phyloP scores from a whole-genome alignment of 2,888 invertebrate genomes.

The Brachyptera putata region DNA sequence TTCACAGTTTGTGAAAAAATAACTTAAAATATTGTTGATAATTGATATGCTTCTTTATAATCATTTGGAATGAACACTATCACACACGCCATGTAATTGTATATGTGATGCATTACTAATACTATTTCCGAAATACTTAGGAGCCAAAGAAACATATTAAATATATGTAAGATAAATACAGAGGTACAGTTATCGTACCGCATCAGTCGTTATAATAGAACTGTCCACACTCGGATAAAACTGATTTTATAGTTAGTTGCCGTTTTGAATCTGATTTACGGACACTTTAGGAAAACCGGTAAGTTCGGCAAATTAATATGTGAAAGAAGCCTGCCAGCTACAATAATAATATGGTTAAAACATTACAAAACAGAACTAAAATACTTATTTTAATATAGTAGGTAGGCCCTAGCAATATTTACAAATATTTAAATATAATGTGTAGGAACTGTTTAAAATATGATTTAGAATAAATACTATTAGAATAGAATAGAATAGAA shows the following conservation, averaged over 20 bases:
- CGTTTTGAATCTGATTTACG: no score
- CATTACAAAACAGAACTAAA: no score
- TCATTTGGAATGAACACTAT: conserved; percentile 22
- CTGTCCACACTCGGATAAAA: not conserved
- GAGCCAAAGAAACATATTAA: conserved; percentile 1
- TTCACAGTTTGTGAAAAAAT: conserved; percentile 25
- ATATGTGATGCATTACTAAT: conserved; percentile 15
- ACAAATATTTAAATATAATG: no score
- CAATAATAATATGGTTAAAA: no score
- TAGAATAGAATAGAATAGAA: no score
- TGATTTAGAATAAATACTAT: conserved; percentile 22
- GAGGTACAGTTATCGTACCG: not conserved
- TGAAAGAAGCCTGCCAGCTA: no score
- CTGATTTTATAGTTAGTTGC: no score
- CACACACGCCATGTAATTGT: not conserved
- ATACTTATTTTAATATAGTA: no score
- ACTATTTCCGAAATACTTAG: conserved; percentile 18
- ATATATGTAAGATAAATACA: conserved; percentile 11
- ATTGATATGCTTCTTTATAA: conserved; percentile 25
- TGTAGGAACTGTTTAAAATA: conserved; percentile 17
- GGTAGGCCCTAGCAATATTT: no score
- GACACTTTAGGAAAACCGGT: no score
- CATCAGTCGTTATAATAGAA: not conserved
- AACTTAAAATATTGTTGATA: conserved; percentile 22
- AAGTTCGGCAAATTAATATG: no score